Percentiles rank a stretch among this genome's conserved stretches.
These are phyloP conservation scores for Corythoichthys intestinalis DNA, from an alignment of 2,113 vertebrate genomes.

Conservation along the genomic window DNA sequence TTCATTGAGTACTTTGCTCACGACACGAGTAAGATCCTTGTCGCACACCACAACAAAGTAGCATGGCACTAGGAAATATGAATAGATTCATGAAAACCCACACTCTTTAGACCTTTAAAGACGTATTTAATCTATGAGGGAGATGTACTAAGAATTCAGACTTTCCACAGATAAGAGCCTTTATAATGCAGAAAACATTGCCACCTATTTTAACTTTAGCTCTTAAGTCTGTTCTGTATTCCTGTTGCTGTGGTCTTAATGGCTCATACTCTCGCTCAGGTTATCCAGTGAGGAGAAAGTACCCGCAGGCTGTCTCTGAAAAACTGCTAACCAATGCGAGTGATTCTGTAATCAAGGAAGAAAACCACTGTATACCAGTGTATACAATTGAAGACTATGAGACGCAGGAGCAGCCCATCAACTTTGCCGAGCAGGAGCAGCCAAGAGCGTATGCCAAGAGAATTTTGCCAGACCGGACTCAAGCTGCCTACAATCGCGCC, in stretches of 20 bases:
- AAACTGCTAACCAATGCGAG: conserved; percentile 62
- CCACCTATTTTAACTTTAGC: neutral
- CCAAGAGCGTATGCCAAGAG: conserved; percentile 64
- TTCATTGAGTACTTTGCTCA: conserved; percentile 86
- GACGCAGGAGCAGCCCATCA: conserved; percentile 57
- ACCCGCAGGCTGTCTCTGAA: conserved; percentile 54
- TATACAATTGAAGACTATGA: conserved; percentile 4
- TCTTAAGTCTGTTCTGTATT: neutral
- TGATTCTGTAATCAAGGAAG: conserved; percentile 9
- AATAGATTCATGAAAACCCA: neutral
- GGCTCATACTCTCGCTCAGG: conserved; percentile 62
- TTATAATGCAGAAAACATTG: neutral
- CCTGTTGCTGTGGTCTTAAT: neutral
- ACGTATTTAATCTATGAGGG: neutral
- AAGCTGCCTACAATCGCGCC: conserved; percentile 82
- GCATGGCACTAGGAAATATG: neutral
- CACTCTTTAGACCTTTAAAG: neutral
- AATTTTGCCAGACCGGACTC: conserved; percentile 84
- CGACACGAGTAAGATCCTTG: conserved; percentile 84
- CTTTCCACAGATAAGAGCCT: too few relatives aligned
- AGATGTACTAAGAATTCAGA: too few relatives aligned
- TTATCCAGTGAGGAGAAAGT: conserved; percentile 79
- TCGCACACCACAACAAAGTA: neutral
- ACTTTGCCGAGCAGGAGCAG: conserved; percentile 56
- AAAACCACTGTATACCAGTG: neutral